A percentile compares a stretch with the other conserved stretches of the same genome.
phyloP scores from a whole-genome alignment of 2,113 vertebrate genomes.

The Mustela lutreola region DNA sequence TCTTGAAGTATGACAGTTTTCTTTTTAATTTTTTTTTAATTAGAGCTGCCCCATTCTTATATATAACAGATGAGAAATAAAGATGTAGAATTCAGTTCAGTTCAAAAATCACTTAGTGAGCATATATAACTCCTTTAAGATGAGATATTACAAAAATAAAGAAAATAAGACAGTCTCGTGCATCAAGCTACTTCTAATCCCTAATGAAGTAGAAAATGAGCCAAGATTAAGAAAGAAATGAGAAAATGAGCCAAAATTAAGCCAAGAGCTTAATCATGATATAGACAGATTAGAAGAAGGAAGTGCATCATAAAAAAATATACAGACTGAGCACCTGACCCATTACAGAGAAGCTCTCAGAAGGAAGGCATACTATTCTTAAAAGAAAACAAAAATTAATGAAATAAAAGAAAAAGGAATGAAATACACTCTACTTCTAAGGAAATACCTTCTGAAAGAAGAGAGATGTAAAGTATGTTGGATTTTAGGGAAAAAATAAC shows the following conservation, averaged over 20 bases:
- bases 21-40: neutral
- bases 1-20: neutral
- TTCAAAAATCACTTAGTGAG: neutral
- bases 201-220: neutral
- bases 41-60: neutral
- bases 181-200: neutral
- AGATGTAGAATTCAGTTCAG: neutral
- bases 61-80: neutral
- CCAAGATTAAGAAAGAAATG: neutral
- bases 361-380: neutral
- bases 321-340: neutral
- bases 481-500: neutral
- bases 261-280: neutral
- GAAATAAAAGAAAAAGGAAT: neutral
- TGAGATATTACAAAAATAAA: neutral
- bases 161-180: neutral
- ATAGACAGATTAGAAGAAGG: neutral
- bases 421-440: neutral
- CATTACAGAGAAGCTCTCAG: neutral
- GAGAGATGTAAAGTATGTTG: neutral
- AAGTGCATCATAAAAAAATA: neutral
- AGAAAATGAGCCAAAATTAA: neutral
- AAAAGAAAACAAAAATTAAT: conserved; percentile 12
- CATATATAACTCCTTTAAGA: neutral
- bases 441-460: neutral